phyloP scores from a whole-genome alignment of 2,797 vertebrate species.

The Sarcophilus harrisii region DNA sequence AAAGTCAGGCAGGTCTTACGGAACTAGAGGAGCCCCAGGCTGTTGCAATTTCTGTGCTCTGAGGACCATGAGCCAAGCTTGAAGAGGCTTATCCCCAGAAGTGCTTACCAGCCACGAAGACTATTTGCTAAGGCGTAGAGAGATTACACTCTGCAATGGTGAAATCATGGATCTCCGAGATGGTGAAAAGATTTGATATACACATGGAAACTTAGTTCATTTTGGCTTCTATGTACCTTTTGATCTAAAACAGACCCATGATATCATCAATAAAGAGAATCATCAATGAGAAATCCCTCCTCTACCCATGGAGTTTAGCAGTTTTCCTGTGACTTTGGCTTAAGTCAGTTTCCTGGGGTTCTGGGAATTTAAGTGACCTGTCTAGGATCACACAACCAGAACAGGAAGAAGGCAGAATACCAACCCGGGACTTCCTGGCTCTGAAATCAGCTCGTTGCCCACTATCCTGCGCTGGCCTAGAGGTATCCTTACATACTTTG shows the following conservation, averaged over 20 bases:
- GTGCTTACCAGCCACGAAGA: neutral
- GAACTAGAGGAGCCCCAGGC: neutral
- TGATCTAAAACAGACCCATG: neutral
- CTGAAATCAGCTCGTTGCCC: neutral
- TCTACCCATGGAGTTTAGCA: neutral
- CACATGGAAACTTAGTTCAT: neutral
- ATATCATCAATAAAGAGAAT: neutral
- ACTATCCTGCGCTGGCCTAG: neutral
- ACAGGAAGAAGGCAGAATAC: neutral
- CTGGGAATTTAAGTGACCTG: neutral
- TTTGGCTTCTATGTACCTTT: neutral
- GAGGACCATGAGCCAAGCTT: neutral
- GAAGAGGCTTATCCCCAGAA: neutral
- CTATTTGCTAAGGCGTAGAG: neutral
- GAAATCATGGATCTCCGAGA: neutral
- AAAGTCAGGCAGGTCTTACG: neutral
- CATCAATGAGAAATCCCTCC: neutral
- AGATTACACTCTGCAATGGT: neutral
- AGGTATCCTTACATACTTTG: neutral
- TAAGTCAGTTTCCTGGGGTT: neutral
- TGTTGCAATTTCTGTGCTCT: neutral
- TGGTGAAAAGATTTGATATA: neutral
- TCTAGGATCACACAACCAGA: neutral
- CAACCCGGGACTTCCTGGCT: neutral
- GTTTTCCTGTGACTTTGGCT: neutral